Evolutionary conservation across 2,797 vertebrate genomes (phyloP).

Genomic region (Tragelaphus eurycerus): DNA sequence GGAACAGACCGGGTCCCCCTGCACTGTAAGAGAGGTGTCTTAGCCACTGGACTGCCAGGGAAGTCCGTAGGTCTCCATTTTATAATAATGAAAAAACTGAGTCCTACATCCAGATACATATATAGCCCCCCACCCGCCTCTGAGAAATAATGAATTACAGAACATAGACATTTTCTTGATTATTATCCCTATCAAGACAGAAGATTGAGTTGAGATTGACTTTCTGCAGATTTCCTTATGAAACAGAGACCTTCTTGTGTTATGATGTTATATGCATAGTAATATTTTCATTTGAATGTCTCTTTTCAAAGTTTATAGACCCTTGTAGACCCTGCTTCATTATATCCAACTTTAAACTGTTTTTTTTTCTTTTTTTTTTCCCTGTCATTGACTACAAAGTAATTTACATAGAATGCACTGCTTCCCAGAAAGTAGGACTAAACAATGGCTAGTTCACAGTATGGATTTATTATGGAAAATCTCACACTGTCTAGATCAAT

Average conservation of each 20-base stretch:
- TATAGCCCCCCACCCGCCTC: fast-evolving
- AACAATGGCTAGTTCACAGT: background rate
- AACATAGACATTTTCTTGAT: background rate
- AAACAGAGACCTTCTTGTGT: background rate
- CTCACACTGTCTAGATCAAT: background rate
- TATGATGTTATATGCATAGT: background rate
- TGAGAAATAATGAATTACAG: background rate
- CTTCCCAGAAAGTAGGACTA: background rate
- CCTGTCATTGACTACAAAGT: background rate
- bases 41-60: background rate
- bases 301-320: background rate
- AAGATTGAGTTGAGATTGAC: background rate
- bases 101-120: background rate
- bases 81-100: background rate
- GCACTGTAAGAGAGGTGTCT: background rate
- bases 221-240: background rate
- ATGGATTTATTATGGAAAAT: background rate
- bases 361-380: background rate
- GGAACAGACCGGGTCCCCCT: background rate
- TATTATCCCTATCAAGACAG: background rate
- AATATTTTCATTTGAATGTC: background rate
- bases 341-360: background rate
- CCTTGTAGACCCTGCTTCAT: fast-evolving
- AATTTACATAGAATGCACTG: background rate
- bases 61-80: background rate